Percentiles rank a stretch among this genome's conserved stretches.
Conservation (phyloP, 2,888 invertebrate species). For the Ophraella communa region DNA sequence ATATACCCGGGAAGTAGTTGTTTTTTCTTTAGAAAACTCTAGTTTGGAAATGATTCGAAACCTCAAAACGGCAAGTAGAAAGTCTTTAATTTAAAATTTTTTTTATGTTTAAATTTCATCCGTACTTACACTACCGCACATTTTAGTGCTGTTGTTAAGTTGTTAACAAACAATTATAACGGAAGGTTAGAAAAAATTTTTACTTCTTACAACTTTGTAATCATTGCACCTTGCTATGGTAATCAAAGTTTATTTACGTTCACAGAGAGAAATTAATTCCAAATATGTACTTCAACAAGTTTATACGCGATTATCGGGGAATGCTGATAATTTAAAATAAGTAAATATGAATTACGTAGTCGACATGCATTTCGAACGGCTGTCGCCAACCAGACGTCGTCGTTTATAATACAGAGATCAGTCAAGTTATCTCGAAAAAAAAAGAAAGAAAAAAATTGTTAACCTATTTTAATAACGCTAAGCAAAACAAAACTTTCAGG, state of each 20-base stretch:
- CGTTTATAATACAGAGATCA: neutral
- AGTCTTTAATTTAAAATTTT: no score
- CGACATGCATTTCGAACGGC: constrained; percentile 7
- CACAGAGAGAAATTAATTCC: neutral
- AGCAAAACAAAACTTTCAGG: no score
- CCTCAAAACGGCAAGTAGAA: no score
- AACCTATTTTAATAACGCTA: no score
- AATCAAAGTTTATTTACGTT: neutral
- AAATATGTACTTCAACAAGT: constrained; percentile 3
- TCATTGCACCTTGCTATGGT: neutral
- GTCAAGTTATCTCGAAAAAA: neutral
- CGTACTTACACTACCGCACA: no score
- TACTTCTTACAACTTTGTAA: neutral
- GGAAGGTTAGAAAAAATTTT: neutral
- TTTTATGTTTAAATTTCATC: no score
- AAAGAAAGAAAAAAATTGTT: neutral
- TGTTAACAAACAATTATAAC: no score
- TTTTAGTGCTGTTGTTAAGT: no score
- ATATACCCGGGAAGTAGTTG: no score
- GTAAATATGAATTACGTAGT: constrained; percentile 9
- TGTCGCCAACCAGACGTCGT: constrained; percentile 10
- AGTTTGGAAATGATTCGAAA: no score
- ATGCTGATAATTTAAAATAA: constrained; percentile 18
- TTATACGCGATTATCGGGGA: constrained; percentile 15
- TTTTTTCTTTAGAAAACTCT: no score